Conservation (phyloP, 2,797 vertebrate species). For the Pangasius krempfi region DNA sequence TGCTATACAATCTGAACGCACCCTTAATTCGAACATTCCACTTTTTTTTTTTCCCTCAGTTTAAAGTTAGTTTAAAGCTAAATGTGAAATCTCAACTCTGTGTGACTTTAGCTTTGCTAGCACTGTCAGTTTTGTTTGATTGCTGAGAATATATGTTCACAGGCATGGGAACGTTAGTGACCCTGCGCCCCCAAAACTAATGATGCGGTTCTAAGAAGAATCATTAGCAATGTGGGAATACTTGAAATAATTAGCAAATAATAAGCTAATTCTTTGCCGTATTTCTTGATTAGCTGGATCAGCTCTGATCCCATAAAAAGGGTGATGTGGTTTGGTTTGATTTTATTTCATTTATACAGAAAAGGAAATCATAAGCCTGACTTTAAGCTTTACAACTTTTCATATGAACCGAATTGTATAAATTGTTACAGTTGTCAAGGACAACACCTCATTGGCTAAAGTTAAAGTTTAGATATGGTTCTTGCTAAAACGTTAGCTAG, state of each 20-base stretch:
- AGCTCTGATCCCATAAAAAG: background rate
- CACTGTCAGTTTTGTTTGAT: constrained; percentile 1
- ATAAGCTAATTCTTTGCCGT: too few species aligned
- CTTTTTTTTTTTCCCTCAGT: background rate
- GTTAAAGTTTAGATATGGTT: background rate
- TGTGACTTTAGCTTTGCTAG: constrained; percentile 16
- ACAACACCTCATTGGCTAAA: background rate
- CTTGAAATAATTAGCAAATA: background rate
- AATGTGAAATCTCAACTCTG: background rate
- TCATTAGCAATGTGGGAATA: background rate
- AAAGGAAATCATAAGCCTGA: background rate
- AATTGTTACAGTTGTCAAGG: background rate
- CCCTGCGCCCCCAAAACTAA: background rate
- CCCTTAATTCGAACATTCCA: background rate
- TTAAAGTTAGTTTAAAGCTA: background rate
- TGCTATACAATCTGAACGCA: background rate
- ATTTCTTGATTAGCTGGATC: background rate
- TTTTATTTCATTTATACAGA: background rate
- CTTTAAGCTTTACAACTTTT: background rate
- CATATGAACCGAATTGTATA: background rate
- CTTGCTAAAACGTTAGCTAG: background rate
- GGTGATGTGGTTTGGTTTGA: background rate
- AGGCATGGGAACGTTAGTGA: background rate
- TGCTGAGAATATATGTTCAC: background rate
- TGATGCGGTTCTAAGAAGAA: background rate